These are phyloP conservation scores for Heliconius hewitsoni DNA, from an alignment of 1,140 invertebrate genomes.

Conservation along the genomic window DNA sequence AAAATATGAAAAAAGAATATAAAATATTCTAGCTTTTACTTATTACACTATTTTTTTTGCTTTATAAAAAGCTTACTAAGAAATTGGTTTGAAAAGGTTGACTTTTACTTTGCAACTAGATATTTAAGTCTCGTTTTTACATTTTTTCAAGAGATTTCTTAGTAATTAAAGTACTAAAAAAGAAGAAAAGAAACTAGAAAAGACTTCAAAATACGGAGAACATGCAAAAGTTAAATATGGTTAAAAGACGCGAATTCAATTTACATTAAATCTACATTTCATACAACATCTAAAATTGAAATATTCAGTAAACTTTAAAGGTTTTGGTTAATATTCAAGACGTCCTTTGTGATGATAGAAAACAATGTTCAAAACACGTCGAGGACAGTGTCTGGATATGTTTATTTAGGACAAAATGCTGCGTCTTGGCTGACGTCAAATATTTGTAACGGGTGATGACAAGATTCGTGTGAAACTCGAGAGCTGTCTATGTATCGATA, in stretches of 20 bases:
- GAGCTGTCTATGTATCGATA: conserved; percentile 22
- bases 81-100: no score
- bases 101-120: no score
- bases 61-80: no score
- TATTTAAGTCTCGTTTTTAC: no score
- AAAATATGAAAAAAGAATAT: no score
- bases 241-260: background rate
- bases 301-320: conserved; percentile 2
- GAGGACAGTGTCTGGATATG: conserved; percentile 45
- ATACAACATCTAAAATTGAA: background rate
- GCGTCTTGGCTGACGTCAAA: conserved; percentile 54
- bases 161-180: no score
- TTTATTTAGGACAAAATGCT: conserved; percentile 56
- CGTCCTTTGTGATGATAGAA: conserved; percentile 37
- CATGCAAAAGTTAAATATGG: background rate
- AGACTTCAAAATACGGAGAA: background rate
- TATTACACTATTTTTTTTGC: no score
- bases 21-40: no score
- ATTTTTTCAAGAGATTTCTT: no score
- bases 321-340: conserved; percentile 41
- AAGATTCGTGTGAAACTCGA: conserved; percentile 33
- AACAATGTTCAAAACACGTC: conserved; percentile 36
- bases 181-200: background rate
- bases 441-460: conserved; percentile 61
- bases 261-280: background rate